These are phyloP conservation scores for Trypoxylon attenuatum DNA, from an alignment of 2,888 invertebrate species.

Conservation along the genomic window DNA sequence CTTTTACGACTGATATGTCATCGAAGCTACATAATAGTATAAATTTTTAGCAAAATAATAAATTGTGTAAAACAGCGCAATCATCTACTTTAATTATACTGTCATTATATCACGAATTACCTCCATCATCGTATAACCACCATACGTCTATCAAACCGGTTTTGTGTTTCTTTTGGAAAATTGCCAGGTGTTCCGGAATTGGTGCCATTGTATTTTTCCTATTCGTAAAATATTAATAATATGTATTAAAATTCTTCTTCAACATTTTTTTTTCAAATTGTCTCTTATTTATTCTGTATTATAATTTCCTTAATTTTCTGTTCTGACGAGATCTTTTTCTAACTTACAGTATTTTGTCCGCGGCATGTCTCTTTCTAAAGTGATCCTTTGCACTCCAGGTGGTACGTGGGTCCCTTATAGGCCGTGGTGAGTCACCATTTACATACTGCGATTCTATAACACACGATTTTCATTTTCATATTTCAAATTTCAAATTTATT, in stretches of 20 bases:
- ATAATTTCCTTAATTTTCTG: not conserved
- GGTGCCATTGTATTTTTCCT: slow-evolving; percentile 61
- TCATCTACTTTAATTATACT: slow-evolving; percentile 3
- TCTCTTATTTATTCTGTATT: not conserved
- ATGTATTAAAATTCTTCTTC: not conserved
- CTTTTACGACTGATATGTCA: not conserved
- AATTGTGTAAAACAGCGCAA: slow-evolving; percentile 4
- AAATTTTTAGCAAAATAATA: not conserved
- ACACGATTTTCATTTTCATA: not conserved
- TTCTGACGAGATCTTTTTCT: not conserved
- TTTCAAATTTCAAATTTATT: not conserved
- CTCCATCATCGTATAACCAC: slow-evolving; percentile 97
- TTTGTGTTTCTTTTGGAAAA: slow-evolving; percentile 86
- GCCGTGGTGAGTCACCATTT: slow-evolving; percentile 49
- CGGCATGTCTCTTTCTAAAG: slow-evolving; percentile 63
- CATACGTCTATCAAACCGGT: slow-evolving; percentile 93
- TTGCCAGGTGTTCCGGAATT: slow-evolving; percentile 82
- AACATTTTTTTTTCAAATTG: not conserved
- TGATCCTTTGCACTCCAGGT: slow-evolving; percentile 66
- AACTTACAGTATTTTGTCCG: slow-evolving; percentile 63
- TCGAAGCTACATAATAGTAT: not conserved
- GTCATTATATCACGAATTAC: slow-evolving; percentile 66
- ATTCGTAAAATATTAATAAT: slow-evolving; percentile 43
- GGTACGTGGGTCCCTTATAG: slow-evolving; percentile 62
- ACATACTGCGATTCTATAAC: slow-evolving; percentile 56